A percentile compares a stretch with the other conserved stretches of the same genome.
These are phyloP conservation scores for Pandemis corylana DNA, from an alignment of 2,888 invertebrate species.

Conservation along the genomic window DNA sequence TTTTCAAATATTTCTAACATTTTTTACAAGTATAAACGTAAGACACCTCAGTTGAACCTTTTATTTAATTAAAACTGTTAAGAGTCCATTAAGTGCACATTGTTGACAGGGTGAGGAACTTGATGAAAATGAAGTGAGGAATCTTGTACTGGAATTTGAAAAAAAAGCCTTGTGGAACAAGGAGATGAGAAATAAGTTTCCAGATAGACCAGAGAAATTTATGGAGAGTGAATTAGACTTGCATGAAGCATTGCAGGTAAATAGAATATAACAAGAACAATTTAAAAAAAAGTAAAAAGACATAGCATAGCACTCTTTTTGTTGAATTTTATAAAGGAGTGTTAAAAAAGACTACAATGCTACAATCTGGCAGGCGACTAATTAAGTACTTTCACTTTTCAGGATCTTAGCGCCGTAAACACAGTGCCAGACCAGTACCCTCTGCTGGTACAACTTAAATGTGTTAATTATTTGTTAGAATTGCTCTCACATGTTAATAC, in stretches of 20 bases:
- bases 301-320: too few species aligned
- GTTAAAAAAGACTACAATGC: too few species aligned
- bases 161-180: constrained; percentile 97
- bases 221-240: constrained; percentile 99
- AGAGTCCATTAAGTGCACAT: neutral
- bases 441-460: constrained; percentile 94
- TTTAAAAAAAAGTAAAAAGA: too few species aligned
- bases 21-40: too few species aligned
- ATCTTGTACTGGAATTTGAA: constrained; percentile 96
- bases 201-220: constrained; percentile 98
- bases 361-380: neutral
- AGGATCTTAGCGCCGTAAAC: constrained; percentile 96
- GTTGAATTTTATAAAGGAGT: too few species aligned
- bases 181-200: constrained; percentile 99
- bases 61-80: neutral
- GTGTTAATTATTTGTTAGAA: constrained; percentile 95
- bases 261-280: neutral
- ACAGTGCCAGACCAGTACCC: constrained; percentile 98
- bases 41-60: neutral
- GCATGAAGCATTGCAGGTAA: constrained; percentile 93
- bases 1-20: too few species aligned
- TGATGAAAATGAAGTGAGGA: constrained; percentile 94
- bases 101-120: constrained; percentile 90
- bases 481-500: constrained; percentile 98
- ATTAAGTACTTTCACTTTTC: constrained; percentile 65